Conservation (phyloP, 2,888 invertebrate genomes). For the Nomada hirtipes region DNA sequence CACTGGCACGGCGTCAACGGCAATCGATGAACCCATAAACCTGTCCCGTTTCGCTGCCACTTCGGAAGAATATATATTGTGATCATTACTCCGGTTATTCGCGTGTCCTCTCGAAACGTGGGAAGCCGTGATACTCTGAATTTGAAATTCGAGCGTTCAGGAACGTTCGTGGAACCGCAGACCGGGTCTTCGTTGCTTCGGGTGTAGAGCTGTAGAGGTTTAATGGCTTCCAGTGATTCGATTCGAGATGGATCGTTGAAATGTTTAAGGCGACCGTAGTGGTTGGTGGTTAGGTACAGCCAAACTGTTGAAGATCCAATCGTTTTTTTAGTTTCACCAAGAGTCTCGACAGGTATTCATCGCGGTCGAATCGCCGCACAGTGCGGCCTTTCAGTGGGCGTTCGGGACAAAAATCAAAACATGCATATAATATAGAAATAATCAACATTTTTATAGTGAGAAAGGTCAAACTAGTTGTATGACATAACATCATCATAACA, state of each 20-base stretch:
- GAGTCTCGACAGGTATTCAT: neutral
- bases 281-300: no score
- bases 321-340: neutral
- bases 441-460: no score
- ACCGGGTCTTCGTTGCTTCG: neutral
- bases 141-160: constrained; percentile 25
- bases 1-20: constrained; percentile 50
- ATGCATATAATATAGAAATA: no score
- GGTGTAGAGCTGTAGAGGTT: neutral
- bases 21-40: constrained; percentile 72
- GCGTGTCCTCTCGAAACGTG: constrained; percentile 16
- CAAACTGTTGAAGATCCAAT: neutral
- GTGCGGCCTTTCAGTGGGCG: no score
- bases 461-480: no score
- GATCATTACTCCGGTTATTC: constrained; percentile 50
- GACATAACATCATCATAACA: no score
- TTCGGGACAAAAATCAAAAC: no score
- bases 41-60: constrained; percentile 66
- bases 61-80: constrained; percentile 66
- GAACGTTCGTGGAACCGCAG: no score
- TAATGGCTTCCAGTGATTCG: neutral
- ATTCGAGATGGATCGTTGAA: no score
- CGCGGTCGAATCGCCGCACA: constrained; percentile 25
- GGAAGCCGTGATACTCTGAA: constrained; percentile 7
- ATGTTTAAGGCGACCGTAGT: neutral